Conservation (phyloP, 2,888 invertebrate genomes). For the Heliconius hortense region DNA sequence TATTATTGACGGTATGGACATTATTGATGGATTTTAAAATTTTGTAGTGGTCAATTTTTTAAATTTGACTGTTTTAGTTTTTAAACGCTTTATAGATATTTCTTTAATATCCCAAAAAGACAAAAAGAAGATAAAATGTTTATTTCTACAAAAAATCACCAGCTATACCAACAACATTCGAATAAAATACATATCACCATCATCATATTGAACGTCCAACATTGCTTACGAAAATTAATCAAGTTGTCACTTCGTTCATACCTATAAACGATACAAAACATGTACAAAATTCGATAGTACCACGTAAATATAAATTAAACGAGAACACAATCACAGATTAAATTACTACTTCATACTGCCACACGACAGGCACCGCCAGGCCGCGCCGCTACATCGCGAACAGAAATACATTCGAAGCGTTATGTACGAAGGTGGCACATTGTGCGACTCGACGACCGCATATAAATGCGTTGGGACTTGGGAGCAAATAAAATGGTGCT, state of each 20-base stretch:
- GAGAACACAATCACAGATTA: conserved; percentile 80
- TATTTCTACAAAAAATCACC: neutral
- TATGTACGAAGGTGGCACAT: conserved; percentile 75
- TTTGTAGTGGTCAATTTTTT: neutral
- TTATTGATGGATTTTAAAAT: conserved; percentile 3
- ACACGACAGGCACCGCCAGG: conserved; percentile 58
- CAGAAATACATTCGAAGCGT: conserved; percentile 52
- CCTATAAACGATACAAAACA: conserved; percentile 68
- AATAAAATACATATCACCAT: conserved; percentile 4
- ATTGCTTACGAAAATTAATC: conserved; percentile 18
- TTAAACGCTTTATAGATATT: neutral
- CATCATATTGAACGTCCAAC: conserved; percentile 4
- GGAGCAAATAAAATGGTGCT: conserved; percentile 82
- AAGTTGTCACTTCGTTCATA: conserved; percentile 48
- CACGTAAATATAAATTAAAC: conserved; percentile 75
- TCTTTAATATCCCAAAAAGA: neutral
- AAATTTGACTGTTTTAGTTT: neutral
- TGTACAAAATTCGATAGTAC: conserved; percentile 78
- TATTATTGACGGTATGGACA: neutral
- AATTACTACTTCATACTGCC: conserved; percentile 79
- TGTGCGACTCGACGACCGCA: conserved; percentile 76
- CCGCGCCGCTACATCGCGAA: conserved; percentile 64
- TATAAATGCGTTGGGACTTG: conserved; percentile 79
- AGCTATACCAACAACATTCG: neutral
- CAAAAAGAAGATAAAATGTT: neutral